Percentiles rank a stretch among this genome's conserved stretches.
Conservation (phyloP, 2,888 invertebrate genomes). For the Apodemia hepburni region DNA sequence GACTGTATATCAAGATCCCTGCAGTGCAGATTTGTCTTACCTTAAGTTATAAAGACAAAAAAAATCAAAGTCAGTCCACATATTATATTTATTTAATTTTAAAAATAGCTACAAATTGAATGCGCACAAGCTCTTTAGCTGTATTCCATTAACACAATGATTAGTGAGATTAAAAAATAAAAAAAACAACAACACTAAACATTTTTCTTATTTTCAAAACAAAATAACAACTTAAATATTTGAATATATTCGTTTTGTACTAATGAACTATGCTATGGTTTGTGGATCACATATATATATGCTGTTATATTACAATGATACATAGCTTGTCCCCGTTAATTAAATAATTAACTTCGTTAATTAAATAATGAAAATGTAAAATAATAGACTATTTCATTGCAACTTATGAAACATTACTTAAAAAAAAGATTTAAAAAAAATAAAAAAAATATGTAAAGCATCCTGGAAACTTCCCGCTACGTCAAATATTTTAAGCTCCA, state of each 20-base stretch:
- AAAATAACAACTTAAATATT: slow-evolving; percentile 10
- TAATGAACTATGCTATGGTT: slow-evolving; percentile 4
- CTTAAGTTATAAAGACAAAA: background rate
- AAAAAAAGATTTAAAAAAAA: too few relatives aligned
- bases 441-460: too few relatives aligned
- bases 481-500: too few relatives aligned
- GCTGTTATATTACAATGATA: background rate
- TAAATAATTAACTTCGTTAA: too few relatives aligned
- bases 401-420: too few relatives aligned
- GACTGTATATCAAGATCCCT: too few relatives aligned
- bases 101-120: slow-evolving; percentile 7
- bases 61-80: slow-evolving; percentile 15
- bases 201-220: background rate
- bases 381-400: too few relatives aligned
- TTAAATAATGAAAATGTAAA: too few relatives aligned
- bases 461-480: too few relatives aligned
- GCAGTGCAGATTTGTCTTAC: too few relatives aligned
- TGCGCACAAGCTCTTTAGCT: slow-evolving; percentile 8
- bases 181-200: slow-evolving; percentile 3
- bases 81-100: slow-evolving; percentile 14
- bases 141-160: background rate
- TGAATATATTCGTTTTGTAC: slow-evolving; percentile 2
- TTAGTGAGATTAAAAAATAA: slow-evolving; percentile 6
- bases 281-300: background rate
- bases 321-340: too few relatives aligned